These are phyloP conservation scores for Ophioderma brevispina DNA, from an alignment of 35 echinoderm and acorn worm genomes.

Conservation along the genomic window DNA sequence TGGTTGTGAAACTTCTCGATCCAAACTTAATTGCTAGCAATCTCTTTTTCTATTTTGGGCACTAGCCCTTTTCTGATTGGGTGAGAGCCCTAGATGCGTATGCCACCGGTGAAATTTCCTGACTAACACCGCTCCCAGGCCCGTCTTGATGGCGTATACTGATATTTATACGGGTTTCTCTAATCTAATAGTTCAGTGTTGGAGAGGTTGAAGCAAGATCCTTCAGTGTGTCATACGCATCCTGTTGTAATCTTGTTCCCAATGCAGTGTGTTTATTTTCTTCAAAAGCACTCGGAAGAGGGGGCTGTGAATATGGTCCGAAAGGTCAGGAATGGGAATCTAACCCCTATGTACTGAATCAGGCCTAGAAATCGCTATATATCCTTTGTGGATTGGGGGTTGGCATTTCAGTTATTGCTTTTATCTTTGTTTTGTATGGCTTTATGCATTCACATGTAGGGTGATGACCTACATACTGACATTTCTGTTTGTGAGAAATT, in stretches of 20 bases:
- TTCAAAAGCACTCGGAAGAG: conserved; percentile 14
- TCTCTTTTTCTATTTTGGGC: conserved; percentile 59
- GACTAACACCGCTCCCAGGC: conserved; percentile 43
- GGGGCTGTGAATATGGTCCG: conserved; percentile 1
- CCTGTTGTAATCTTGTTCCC: background rate
- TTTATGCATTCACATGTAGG: conserved; percentile 14
- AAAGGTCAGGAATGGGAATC: conserved; percentile 33
- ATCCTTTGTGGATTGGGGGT: conserved; percentile 25
- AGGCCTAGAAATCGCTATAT: conserved; percentile 40
- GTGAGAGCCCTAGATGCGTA: conserved; percentile 60
- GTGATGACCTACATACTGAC: conserved; percentile 30
- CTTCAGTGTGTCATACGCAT: conserved; percentile 4
- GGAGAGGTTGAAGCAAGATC: conserved; percentile 27
- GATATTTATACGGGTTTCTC: conserved; percentile 18
- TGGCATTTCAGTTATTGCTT: conserved; percentile 43
- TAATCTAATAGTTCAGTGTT: conserved; percentile 42
- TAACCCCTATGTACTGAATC: conserved; percentile 30
- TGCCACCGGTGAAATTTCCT: conserved; percentile 44
- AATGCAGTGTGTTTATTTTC: conserved; percentile 20
- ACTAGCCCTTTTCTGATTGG: conserved; percentile 35
- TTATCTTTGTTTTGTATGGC: conserved; percentile 37
- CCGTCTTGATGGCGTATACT: conserved; percentile 44
- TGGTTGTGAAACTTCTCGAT: conserved; percentile 59
- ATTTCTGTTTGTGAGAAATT: conserved; percentile 33
- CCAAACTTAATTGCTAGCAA: conserved; percentile 72